Base-by-base conservation (phyloP, 2,113 vertebrate genomes). In the Nibea albiflora region DNA sequence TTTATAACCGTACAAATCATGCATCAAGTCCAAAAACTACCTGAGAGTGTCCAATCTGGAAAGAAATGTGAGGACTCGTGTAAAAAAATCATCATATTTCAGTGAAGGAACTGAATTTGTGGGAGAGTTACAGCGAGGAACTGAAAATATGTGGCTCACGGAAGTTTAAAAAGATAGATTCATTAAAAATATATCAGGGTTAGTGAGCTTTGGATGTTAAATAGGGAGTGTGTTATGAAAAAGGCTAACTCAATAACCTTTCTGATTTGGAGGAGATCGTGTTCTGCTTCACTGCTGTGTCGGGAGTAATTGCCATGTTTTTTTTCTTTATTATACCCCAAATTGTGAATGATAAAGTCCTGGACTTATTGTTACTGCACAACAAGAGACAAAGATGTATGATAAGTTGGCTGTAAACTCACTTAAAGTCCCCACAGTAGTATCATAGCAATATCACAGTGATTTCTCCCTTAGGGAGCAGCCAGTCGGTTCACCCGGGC, bases 391-490 rank as follows among this genome's bases (percentile, higher is more conserved):
- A 14, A 22, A 62, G n/a, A 39, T 56, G 12, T 19, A 47, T 46
- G 22, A 77, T 20, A n/a, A 69, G 56, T 26, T 15, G 5, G 22
- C 28, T 42, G n/a, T 54, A 46, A 74, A 54, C 11, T 64, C 39
- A 57, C 24, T 39, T 2, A 31, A 61, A 60, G 28, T 7, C 19
- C 46, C 20, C n/a, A 2, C 19, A 26, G 52, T n/a, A 9, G 31
- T 69, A 53, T 61, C 60, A 46, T 12, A 11, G 24, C 22, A 15
- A 24, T 39, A 26, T 49, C 39, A 35, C 9, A 19, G 54, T 64
- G 28, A 24, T 65, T 74, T 62, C 70, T 80, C 57, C 70, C 31
- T 80, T 28, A 22, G 57, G 11, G 5, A 7, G 3, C 11, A 62
- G 42, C 62, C 26, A 6, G 5, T 58, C 5, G 3, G 4, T 52